phyloP scores from a whole-genome alignment of 2,113 vertebrate species.

The Stictonetta naevosa region DNA sequence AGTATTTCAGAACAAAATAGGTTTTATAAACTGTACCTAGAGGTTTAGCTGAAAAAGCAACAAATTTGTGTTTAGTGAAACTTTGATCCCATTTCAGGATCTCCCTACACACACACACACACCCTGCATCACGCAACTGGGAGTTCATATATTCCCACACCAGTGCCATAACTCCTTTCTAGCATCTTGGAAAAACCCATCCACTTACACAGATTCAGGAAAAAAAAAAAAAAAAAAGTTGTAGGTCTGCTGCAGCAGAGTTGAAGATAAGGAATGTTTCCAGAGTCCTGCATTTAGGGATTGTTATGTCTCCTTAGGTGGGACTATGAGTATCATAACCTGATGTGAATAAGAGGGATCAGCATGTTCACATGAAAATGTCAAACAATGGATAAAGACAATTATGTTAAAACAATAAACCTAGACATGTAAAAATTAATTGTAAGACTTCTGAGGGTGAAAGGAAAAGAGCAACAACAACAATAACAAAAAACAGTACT shows the following conservation, averaged over 20 bases:
- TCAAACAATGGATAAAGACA: neutral
- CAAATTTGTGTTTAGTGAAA: neutral
- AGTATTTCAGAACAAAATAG: neutral
- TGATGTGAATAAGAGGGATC: neutral
- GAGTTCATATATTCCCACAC: neutral
- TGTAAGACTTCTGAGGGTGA: no score
- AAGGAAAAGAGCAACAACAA: neutral
- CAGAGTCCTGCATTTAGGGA: neutral
- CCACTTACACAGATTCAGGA: neutral
- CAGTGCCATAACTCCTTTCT: neutral
- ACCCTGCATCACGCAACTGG: neutral
- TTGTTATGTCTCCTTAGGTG: neutral
- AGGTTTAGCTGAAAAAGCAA: neutral
- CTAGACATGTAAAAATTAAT: neutral
- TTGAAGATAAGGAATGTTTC: neutral
- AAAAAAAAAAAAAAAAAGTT: neutral
- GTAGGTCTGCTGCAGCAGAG: neutral
- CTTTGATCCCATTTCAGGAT: neutral
- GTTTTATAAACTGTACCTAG: neutral
- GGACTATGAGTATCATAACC: neutral
- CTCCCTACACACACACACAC: neutral
- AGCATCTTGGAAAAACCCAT: neutral
- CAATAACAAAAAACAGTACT: neutral
- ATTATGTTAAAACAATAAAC: neutral
- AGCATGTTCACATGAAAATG: neutral